Percentiles rank a stretch among this genome's conserved stretches.
Evolutionary conservation across 2,113 vertebrate species (phyloP).

Genomic region (Erythrolamprus reginae): DNA sequence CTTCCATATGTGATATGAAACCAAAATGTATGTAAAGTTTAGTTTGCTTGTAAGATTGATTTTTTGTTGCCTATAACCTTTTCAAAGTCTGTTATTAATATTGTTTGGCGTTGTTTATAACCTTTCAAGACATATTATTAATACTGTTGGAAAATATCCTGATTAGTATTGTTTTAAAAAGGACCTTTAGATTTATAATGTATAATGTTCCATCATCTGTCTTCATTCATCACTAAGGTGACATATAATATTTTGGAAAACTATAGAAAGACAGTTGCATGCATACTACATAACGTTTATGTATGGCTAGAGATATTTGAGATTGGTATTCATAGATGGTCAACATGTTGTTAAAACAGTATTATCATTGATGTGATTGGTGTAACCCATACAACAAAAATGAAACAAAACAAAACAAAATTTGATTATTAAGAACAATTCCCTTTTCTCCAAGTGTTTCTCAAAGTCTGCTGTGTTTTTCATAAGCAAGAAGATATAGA

Average conservation of each 20-base stretch:
- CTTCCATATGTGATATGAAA: background rate
- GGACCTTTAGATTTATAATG: background rate
- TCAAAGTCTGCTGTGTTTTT: background rate
- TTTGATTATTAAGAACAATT: background rate
- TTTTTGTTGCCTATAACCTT: slow-evolving; percentile 2
- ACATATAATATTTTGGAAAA: background rate
- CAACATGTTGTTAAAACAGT: background rate
- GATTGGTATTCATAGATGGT: background rate
- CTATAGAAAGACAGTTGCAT: background rate
- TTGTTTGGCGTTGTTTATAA: background rate
- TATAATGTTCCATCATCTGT: background rate
- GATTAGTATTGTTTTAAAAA: background rate
- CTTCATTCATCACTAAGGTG: slow-evolving; percentile 1
- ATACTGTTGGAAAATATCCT: background rate
- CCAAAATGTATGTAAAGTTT: background rate
- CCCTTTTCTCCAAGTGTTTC: background rate
- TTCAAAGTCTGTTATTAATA: slow-evolving; percentile 10
- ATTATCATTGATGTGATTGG: background rate
- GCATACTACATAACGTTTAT: background rate
- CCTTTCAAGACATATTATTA: slow-evolving; percentile 17
- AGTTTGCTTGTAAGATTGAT: slow-evolving; percentile 9
- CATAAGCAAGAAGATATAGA: background rate
- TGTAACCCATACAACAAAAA: background rate
- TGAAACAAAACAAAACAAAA: background rate
- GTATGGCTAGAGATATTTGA: background rate